Evolutionary conservation across 2,888 invertebrate species (phyloP), one percentile per base, ranked within the genome.

Genomic region (Celastrina argiolus): DNA sequence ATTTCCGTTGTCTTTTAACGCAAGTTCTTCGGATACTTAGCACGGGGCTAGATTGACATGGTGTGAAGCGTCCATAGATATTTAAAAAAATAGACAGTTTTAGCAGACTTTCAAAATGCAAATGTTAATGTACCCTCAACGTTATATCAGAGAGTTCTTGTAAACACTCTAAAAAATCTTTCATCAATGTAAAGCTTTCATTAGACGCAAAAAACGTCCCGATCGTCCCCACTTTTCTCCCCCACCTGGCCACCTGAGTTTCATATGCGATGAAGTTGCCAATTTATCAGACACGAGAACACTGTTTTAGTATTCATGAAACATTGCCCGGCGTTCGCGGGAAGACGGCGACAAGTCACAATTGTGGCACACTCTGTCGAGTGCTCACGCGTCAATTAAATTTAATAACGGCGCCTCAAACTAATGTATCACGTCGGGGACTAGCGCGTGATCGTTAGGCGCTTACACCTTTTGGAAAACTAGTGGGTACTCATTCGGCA

Each of bases 281-380:
- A 64, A 64, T 64, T 64, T 45, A 51, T 51, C 64, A 64, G 45
- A 51, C 34, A 31, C 16, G 16, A 22, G 45, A 31, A 45, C 42
- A 64, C 45, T 64, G 45, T 64, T 51, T 64, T 31, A 64, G 61
- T 61, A 61, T 61, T 61, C 61, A 61, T 61, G 61, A 61, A 61
- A 28, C 45, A 51, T 61, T 45, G 63, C 10, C 41, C 41, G 63
- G 14, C 45, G n/a, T 22, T 61, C 61, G 34, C 36, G 59, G 34
- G 59, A 18, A 34, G 16, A 34, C 10, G 59, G 59, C 31, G 58
- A 31, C 58, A 58, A n/a, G 58, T 59, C 34, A 36, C 18, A 59
- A 61, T 61, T 18, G 36, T 36, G 39, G 12, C 39, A 18, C 12
- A 61, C 34, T 39, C 36, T 36, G 36, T 39, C 36, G 39, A 51